Evolutionary conservation across 2,888 invertebrate genomes (phyloP), one percentile per base, ranked within the genome.

Genomic region (Hypselothyrea guttata): DNA sequence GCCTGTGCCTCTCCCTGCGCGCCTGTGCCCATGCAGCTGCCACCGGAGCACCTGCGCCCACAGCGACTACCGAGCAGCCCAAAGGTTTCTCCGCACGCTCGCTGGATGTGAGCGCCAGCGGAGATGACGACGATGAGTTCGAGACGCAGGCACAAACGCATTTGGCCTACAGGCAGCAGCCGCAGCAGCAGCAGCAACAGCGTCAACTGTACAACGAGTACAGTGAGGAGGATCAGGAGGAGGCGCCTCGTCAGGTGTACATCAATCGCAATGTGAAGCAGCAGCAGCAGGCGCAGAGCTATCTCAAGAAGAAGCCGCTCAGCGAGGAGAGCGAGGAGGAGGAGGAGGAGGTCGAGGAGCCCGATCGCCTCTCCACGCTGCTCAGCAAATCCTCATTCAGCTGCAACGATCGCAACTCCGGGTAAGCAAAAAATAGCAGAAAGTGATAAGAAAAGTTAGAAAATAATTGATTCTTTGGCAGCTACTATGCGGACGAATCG

Each of bases 401-500:
- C 86, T 97, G 97, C 88, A 92, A 92, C 33, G 93, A 92, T 81
- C 95, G 94, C 87, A 95, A 95, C 87, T 95, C 95, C 8, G 97
- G 97, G 90, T 90, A 73, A 49, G 68, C 27, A 15, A 7, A 7
- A 1, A 22, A n/a, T n/a, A n/a, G n/a, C n/a, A n/a, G n/a, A n/a
- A n/a, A n/a, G n/a, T n/a, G n/a, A n/a, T n/a, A n/a, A n/a, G n/a
- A n/a, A n/a, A n/a, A n/a, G n/a, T n/a, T n/a, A n/a, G n/a, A 5
- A 22, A 22, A 22, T 22, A 22, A 22, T 22, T 22, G 22, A 22
- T 1, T 8, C 4, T 1, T 33, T 7, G 7, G 37, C 11, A 90
- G 90, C 7, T 97, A 97, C 90, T 97, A 97, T 87, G 97, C 97
- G 18, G 97, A 97, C 86, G 95, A 96, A 84, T 95, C 95, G 38